Evolutionary conservation across 2,888 invertebrate genomes (phyloP).

Genomic region (Melinaea marsaeus): DNA sequence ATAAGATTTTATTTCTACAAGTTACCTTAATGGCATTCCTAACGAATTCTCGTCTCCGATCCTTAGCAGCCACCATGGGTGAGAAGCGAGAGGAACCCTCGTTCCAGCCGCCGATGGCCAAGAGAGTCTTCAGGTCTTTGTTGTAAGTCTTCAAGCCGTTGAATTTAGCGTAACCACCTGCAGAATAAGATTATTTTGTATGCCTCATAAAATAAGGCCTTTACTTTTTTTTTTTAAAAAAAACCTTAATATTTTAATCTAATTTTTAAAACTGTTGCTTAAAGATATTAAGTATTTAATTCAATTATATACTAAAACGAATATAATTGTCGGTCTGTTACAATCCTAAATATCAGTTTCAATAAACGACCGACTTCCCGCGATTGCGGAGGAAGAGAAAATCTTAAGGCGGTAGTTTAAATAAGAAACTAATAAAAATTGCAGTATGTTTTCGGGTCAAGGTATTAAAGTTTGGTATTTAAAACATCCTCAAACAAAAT

Average conservation of each 20-base stretch:
- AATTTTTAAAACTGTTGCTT: too few species aligned
- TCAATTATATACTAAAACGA: too few species aligned
- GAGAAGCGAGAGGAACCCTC: conserved; percentile 93
- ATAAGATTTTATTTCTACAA: not conserved
- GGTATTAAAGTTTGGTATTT: conserved; percentile 9
- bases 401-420: too few species aligned
- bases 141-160: conserved; percentile 95
- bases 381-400: too few species aligned
- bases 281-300: too few species aligned
- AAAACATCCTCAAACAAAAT: not conserved
- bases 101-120: conserved; percentile 96
- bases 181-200: not conserved
- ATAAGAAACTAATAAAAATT: too few species aligned
- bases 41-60: conserved; percentile 87
- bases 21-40: conserved; percentile 88
- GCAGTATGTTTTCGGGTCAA: conserved; percentile 3
- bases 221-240: not conserved
- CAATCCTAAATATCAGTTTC: too few species aligned
- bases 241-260: too few species aligned
- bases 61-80: conserved; percentile 89
- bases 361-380: too few species aligned
- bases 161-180: conserved; percentile 96
- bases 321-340: too few species aligned
- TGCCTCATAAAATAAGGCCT: not conserved
- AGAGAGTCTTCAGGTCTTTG: conserved; percentile 91